Conservation (phyloP, 2,888 invertebrate genomes). For the Drosophila monieri region DNA sequence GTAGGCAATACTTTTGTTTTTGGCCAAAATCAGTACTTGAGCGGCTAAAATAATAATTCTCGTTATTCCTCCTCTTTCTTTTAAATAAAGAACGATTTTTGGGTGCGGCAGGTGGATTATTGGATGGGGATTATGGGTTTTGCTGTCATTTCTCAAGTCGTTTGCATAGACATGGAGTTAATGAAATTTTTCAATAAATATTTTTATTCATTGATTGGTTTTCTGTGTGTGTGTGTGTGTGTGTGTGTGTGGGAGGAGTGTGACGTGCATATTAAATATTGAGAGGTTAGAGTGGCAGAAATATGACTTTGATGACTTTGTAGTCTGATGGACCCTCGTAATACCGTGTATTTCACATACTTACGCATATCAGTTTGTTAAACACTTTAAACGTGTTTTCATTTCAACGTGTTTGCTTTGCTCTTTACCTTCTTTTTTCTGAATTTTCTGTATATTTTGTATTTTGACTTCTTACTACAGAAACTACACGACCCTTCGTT, state of each 20-base stretch:
- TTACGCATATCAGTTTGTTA: constrained; percentile 41
- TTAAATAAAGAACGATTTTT: constrained; percentile 31
- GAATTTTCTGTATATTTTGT: constrained; percentile 4
- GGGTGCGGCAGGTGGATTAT: constrained; percentile 66
- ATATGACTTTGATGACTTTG: not conserved
- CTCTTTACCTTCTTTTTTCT: constrained; percentile 55
- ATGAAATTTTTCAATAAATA: constrained; percentile 34
- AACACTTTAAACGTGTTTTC: constrained; percentile 70
- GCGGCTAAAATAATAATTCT: constrained; percentile 29
- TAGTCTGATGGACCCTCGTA: constrained; percentile 3
- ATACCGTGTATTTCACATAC: constrained; percentile 30
- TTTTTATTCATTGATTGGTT: constrained; percentile 20
- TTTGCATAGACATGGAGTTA: constrained; percentile 42
- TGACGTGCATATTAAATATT: constrained; percentile 27
- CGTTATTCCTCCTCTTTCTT: constrained; percentile 7
- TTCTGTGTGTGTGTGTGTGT: constrained; percentile 2
- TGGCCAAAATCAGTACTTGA: constrained; percentile 59
- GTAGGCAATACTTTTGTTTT: constrained; percentile 75
- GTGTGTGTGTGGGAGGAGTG: constrained; percentile 9
- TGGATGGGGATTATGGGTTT: constrained; percentile 28
- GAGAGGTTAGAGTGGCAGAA: not conserved
- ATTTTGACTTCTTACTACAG: constrained; percentile 44
- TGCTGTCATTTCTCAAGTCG: constrained; percentile 25
- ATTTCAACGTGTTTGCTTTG: constrained; percentile 64
- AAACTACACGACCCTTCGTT: constrained; percentile 56